Evolutionary conservation across 2,113 vertebrate species (phyloP).

Genomic region (Quiscalus mexicanus): DNA sequence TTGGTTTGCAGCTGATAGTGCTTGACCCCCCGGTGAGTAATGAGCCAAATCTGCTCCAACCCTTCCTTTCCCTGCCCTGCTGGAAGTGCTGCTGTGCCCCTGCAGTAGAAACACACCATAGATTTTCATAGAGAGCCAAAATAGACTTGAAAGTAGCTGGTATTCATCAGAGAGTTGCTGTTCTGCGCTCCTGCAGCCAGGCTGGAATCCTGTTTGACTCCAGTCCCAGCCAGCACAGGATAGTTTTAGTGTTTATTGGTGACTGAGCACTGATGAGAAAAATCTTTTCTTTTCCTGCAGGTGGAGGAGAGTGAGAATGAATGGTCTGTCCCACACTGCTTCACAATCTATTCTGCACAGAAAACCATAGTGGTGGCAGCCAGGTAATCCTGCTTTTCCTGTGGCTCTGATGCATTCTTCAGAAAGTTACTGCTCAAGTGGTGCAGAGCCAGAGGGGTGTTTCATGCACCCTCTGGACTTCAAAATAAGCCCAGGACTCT

Average conservation of each 20-base stretch:
- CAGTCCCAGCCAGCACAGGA: background rate
- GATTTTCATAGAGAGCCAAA: background rate
- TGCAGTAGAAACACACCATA: background rate
- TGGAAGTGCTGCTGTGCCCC: background rate
- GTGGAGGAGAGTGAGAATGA: constrained; percentile 90
- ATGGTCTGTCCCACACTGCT: constrained; percentile 89
- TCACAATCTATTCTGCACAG: constrained; percentile 93
- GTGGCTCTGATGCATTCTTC: background rate
- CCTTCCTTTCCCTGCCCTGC: background rate
- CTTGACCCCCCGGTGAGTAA: constrained; percentile 92
- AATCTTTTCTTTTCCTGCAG: constrained; percentile 62
- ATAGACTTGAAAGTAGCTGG: background rate
- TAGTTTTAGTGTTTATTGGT: constrained; percentile 5
- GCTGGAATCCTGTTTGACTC: background rate
- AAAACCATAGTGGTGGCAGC: constrained; percentile 94
- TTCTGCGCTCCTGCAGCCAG: background rate
- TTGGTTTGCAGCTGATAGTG: constrained; percentile 91
- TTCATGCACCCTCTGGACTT: background rate
- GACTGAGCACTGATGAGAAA: constrained; percentile 72
- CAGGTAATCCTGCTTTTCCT: constrained; percentile 73
- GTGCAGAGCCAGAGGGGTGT: background rate
- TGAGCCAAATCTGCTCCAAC: background rate
- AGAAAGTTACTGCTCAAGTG: background rate
- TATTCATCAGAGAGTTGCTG: background rate
- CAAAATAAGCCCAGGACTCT: background rate